Base-by-base conservation (phyloP, 2,888 invertebrate genomes). In the Epirrhoe tristata region DNA sequence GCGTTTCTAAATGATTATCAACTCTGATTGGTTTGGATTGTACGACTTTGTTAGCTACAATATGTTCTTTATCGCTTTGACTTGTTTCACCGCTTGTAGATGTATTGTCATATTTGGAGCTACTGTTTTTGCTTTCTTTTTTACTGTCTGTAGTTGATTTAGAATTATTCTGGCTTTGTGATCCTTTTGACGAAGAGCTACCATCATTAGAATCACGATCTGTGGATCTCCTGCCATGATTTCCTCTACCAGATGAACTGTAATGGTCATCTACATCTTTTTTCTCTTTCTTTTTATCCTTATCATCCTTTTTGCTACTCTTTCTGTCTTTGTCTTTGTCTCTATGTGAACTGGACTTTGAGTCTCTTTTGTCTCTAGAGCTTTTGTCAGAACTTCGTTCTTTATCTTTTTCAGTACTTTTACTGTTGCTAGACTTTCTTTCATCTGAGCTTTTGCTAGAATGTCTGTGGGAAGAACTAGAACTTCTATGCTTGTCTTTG, bases 161-260 rank as follows among this genome's bases (percentile, higher is more conserved):
- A 0, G 88, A 81, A 67, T 75, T 84, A 1, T 87, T 72, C 24
- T 83, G 90, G 56, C 87, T 85, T 48, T 89, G 87, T 1, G 90
- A 90, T 1, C 93, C 90, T 84, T 93, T 93, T 0, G 89, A 91
- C 0, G 93, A 93, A 1, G 94, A 93, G 63, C 94, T 94, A 10
- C 96, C 97, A 81, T 97, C 97, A 75, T 96, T 97, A 0, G 97
- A 97, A 87, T 97, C 97, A 69, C 96, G 93, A 75, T 96, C 97
- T 0, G 96, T 96, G 0, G 97, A 97, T 57, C 97, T 93, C 6
- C 97, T 94, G 73, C 94, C 94, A 60, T 95, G 94, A 51, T 94
- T 94, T 10, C 94, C 94, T 78, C 96, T 95, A 0, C 94, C 94
- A 46, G 96, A 95, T 5, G 95, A 90, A 75, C 95, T 95, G 66